Evolutionary conservation across 2,888 invertebrate species (phyloP).

Genomic region (Monopis laevigella): DNA sequence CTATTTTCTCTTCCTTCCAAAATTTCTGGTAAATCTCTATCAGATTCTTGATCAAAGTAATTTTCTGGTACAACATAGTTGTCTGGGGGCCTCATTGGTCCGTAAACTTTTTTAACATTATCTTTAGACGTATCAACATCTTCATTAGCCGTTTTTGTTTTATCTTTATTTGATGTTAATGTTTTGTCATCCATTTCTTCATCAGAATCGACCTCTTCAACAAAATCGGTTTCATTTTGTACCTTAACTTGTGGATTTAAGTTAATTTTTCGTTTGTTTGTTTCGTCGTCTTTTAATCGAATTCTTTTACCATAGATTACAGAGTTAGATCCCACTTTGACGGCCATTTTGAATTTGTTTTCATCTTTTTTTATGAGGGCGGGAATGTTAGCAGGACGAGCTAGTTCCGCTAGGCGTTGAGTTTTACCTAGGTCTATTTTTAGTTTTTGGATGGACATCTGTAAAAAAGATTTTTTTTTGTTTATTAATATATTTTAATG

Average conservation of each 20-base stretch:
- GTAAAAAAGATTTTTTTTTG: no score
- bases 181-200: conserved; percentile 30
- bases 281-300: conserved; percentile 58
- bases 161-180: conserved; percentile 14
- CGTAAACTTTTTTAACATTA: conserved; percentile 40
- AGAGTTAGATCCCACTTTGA: conserved; percentile 37
- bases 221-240: conserved; percentile 49
- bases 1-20: no score
- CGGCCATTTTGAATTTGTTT: conserved; percentile 24
- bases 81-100: conserved; percentile 59
- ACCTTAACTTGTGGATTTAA: conserved; percentile 27
- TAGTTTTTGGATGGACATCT: conserved; percentile 74
- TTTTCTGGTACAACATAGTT: conserved; percentile 53
- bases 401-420: conserved; percentile 77
- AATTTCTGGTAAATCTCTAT: conserved; percentile 54
- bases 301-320: conserved; percentile 66
- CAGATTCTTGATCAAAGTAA: conserved; percentile 51
- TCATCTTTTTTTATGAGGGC: conserved; percentile 39
- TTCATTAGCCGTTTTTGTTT: conserved; percentile 7
- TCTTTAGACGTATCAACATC: conserved; percentile 16
- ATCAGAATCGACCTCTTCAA: conserved; percentile 62
- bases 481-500: no score
- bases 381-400: conserved; percentile 73
- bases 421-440: conserved; percentile 74
- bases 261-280: conserved; percentile 23